Percentiles rank a stretch among this genome's conserved stretches.
phyloP scores from a whole-genome alignment of 2,888 invertebrate genomes.

The Timandra comae region DNA sequence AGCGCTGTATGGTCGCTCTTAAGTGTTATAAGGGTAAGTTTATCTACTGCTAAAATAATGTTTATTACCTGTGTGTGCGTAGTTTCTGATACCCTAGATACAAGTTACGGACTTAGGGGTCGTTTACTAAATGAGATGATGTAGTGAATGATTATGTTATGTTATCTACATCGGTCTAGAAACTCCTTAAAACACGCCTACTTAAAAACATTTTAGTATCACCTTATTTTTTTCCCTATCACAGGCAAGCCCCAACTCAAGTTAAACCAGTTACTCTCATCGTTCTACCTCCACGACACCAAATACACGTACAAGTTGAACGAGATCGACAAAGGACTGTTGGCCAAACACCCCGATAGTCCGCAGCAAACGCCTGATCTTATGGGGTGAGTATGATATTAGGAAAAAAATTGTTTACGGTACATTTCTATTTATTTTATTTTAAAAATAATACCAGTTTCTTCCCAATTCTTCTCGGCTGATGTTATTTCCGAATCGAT shows the following conservation, averaged over 20 bases:
- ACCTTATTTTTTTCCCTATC: neutral
- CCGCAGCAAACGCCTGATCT: conserved; percentile 43
- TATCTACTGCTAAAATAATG: neutral
- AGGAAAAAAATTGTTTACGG: neutral
- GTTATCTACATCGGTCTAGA: neutral
- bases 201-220: neutral
- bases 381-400: conserved; percentile 52
- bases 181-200: neutral
- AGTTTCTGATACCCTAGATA: too few species aligned
- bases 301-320: conserved; percentile 58
- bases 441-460: too few species aligned
- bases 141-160: too few species aligned
- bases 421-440: neutral
- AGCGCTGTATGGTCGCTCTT: conserved; percentile 44
- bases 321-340: conserved; percentile 42
- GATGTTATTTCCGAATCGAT: too few species aligned
- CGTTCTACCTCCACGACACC: conserved; percentile 54
- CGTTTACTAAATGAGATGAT: too few species aligned
- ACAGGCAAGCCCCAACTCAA: conserved; percentile 58
- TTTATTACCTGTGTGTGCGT: too few species aligned
- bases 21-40: conserved; percentile 64
- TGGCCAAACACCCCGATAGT: conserved; percentile 60
- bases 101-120: too few species aligned
- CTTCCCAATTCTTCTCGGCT: too few species aligned
- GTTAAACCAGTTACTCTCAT: conserved; percentile 48